Base-by-base conservation (phyloP, 2,797 vertebrate species). In the Geotrypetes seraphini region DNA sequence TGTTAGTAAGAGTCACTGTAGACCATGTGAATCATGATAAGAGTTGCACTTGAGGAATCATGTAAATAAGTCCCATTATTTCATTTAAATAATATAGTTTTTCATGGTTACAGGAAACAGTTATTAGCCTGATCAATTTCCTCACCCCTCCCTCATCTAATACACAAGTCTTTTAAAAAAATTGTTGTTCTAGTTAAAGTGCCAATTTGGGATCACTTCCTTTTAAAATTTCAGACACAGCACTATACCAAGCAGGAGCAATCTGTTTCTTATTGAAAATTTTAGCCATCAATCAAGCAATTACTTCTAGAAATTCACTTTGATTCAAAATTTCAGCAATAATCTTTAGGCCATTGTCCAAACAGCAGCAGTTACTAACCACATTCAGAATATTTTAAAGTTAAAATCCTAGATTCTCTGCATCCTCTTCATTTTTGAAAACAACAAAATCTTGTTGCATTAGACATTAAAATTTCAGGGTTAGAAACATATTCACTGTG, bases 51-150 rank as follows among this genome's bases (percentile, higher is more conserved):
- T 75, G 61, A 39, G 72, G 72, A 78, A 79, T 74, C 69, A 48
- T 83, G 80, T 86, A 88, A 78, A 88, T 88, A 85, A 56, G 75
- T 75, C 80, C 78, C 83, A 64, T 75, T 86, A n/a, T n/a, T 84
- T 85, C 84, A 91, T 87, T 84, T 75, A 71, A 68, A 83, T 78
- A 71, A 74, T 53, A 49, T 71, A 52, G 73, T 72, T 73, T 72
- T 56, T 55, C 61, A 64, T 4, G 57, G 63, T 66, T 62, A 60
- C 64, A 70, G 63, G 47, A 71, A n/a, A n/a, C n/a, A 52, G 22
- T 59, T 60, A 42, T 69, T 64, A 60, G 57, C 58, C 60, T 31
- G 35, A 59, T 36, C 53, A 57, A n/a, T n/a, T 13, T 32, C 26
- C 21, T 26, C 31, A 36, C 43, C 50, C n/a, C n/a, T 39, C 43